phyloP scores from a whole-genome alignment of 2,113 vertebrate genomes.

The Cyprinus carpio region DNA sequence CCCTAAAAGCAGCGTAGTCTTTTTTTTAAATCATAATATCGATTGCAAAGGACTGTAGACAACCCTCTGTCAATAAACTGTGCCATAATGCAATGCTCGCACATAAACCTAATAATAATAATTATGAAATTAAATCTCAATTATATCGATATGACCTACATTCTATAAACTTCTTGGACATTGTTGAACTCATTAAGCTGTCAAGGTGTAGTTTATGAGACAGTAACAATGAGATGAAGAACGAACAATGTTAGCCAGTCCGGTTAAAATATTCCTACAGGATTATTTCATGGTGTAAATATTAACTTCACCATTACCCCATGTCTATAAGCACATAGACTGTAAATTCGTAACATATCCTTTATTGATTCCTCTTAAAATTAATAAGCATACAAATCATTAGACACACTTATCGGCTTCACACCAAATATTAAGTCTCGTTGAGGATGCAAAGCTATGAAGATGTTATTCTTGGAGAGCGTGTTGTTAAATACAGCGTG shows the following conservation, averaged over 20 bases:
- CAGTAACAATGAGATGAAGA: constrained; percentile 36
- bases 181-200: constrained; percentile 57
- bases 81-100: constrained; percentile 50
- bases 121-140: constrained; percentile 59
- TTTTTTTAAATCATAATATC: constrained; percentile 54
- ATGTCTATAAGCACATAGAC: constrained; percentile 41
- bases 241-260: background rate
- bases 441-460: background rate
- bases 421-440: background rate
- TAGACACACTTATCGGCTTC: constrained; percentile 11
- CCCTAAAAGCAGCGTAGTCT: constrained; percentile 17
- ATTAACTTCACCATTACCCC: constrained; percentile 33
- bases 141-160: constrained; percentile 56
- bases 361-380: constrained; percentile 30
- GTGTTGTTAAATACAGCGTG: background rate
- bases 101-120: constrained; percentile 59
- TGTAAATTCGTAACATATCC: constrained; percentile 26
- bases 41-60: constrained; percentile 50
- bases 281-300: constrained; percentile 31
- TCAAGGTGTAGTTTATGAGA: constrained; percentile 54
- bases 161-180: constrained; percentile 53
- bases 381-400: constrained; percentile 34
- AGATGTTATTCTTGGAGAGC: constrained; percentile 1
- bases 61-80: constrained; percentile 55
- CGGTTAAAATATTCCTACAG: constrained; percentile 22